These are phyloP conservation scores for Folsomia candida DNA, from an alignment of 2,888 invertebrate species.

Conservation along the genomic window DNA sequence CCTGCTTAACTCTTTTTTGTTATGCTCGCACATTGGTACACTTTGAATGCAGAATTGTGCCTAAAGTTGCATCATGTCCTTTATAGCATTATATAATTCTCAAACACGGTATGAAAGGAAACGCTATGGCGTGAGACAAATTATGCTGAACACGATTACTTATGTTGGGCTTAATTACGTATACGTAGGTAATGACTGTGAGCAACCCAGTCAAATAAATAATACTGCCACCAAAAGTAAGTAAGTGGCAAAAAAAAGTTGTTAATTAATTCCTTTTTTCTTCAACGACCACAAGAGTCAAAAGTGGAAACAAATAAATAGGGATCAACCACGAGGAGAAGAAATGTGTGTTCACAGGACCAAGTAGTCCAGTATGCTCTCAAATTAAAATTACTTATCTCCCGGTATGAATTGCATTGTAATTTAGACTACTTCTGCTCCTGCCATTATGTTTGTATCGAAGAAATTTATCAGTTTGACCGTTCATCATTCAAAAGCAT, in stretches of 20 bases:
- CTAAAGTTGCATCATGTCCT: neutral
- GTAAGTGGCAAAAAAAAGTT: neutral
- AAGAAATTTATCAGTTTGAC: neutral
- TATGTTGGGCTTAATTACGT: too few species aligned
- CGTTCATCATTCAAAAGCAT: conserved; percentile 4
- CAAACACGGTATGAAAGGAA: neutral
- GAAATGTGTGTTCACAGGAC: neutral
- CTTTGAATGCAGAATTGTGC: too few species aligned
- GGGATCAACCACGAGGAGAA: neutral
- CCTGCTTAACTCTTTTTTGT: too few species aligned
- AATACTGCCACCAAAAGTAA: neutral
- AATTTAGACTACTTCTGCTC: too few species aligned
- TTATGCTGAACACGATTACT: neutral
- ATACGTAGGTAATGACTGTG: too few species aligned
- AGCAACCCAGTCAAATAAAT: neutral
- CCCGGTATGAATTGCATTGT: neutral
- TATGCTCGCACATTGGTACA: neutral
- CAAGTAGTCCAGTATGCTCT: too few species aligned
- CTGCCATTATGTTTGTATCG: neutral
- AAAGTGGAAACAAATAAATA: neutral
- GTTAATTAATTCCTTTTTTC: neutral
- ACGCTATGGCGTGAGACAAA: neutral
- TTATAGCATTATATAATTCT: neutral
- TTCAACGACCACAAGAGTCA: neutral
- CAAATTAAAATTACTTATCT: neutral